These are phyloP conservation scores for Mareca strepera DNA, from an alignment of 2,797 vertebrate species.

Conservation along the genomic window DNA sequence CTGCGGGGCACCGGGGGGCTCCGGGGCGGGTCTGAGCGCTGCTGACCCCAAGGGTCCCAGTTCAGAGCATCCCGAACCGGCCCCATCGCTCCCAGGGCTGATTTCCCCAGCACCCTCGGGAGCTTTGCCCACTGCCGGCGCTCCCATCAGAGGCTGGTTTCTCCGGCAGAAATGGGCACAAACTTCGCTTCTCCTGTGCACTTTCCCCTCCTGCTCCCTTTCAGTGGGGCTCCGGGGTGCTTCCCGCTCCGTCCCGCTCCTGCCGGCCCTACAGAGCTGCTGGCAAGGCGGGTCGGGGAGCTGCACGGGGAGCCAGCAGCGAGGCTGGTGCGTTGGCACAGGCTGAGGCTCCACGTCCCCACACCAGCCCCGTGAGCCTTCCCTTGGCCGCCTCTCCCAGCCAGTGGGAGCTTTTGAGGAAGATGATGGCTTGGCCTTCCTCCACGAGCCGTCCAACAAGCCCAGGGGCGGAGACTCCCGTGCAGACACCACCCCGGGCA, in stretches of 20 bases:
- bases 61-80: neutral
- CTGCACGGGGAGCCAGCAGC: neutral
- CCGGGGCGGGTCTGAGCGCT: neutral
- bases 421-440: neutral
- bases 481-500: neutral
- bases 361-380: neutral
- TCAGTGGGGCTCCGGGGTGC: neutral
- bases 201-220: neutral
- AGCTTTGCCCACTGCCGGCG: neutral
- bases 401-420: neutral
- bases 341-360: neutral
- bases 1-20: no score
- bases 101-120: neutral
- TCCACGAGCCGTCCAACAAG: neutral
- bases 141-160: neutral
- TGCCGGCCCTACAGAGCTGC: neutral
- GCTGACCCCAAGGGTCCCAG: neutral
- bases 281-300: accelerated
- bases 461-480: neutral
- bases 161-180: neutral
- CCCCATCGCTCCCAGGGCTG: neutral
- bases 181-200: neutral
- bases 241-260: neutral
- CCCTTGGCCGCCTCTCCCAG: neutral
- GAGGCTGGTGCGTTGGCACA: accelerated